Conservation (phyloP, 2,113 vertebrate species). For the Nematolebias whitei region DNA sequence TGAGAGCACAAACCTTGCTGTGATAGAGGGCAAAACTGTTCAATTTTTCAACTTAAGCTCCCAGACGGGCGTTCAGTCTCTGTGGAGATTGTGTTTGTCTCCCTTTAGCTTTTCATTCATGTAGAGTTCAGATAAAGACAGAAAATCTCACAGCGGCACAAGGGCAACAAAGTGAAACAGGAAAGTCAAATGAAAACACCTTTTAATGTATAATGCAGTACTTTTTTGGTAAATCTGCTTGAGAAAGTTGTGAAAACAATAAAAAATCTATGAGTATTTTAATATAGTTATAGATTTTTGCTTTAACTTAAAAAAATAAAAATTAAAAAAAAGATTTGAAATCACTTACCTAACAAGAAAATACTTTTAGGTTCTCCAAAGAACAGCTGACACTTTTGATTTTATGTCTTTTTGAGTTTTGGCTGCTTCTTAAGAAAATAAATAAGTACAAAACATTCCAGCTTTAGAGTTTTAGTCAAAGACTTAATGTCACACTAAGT, state of each 20-base stretch:
- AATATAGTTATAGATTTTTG: not conserved
- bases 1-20: slow-evolving; percentile 48
- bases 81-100: slow-evolving; percentile 39
- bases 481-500: not conserved
- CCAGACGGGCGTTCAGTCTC: slow-evolving; percentile 28
- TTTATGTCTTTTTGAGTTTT: slow-evolving; percentile 27
- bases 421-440: not conserved
- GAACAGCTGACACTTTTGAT: no score
- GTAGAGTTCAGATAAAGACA: slow-evolving; percentile 52
- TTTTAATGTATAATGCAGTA: slow-evolving; percentile 46
- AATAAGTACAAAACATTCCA: not conserved
- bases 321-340: no score
- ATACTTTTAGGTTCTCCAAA: no score
- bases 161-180: slow-evolving; percentile 45
- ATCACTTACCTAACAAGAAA: no score
- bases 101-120: slow-evolving; percentile 56
- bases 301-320: no score
- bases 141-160: slow-evolving; percentile 46
- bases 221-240: slow-evolving; percentile 39
- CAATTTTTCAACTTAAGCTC: slow-evolving; percentile 36
- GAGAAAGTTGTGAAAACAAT: slow-evolving; percentile 20
- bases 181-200: slow-evolving; percentile 59
- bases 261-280: slow-evolving; percentile 20
- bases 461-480: not conserved
- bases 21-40: slow-evolving; percentile 57